phyloP scores from a whole-genome alignment of 1,140 invertebrate genomes.

The Drosophila bipectinata region DNA sequence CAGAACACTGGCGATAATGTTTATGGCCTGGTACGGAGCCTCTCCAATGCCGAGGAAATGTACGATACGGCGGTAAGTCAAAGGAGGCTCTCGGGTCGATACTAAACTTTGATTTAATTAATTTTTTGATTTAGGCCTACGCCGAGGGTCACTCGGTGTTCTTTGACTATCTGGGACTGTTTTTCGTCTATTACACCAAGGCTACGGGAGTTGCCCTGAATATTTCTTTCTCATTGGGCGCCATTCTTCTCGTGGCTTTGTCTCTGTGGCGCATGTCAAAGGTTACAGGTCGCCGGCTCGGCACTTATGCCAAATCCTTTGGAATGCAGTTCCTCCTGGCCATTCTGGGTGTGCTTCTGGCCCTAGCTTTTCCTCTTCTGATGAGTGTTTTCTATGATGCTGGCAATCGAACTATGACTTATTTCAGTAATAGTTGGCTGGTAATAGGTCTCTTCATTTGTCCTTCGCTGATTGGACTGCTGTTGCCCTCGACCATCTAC shows the following conservation, averaged over 20 bases:
- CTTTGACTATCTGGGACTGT: constrained; percentile 92
- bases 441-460: constrained; percentile 86
- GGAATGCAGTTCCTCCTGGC: constrained; percentile 61
- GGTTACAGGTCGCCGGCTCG: constrained; percentile 27
- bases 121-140: constrained; percentile 60
- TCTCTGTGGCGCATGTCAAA: constrained; percentile 68
- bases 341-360: constrained; percentile 67
- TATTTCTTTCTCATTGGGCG: constrained; percentile 84
- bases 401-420: constrained; percentile 87
- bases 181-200: constrained; percentile 88
- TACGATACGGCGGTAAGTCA: constrained; percentile 78
- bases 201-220: constrained; percentile 86
- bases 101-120: constrained; percentile 77
- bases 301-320: constrained; percentile 50
- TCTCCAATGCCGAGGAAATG: constrained; percentile 87
- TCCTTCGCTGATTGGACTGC: constrained; percentile 84
- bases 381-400: constrained; percentile 84
- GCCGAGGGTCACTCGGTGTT: constrained; percentile 87
- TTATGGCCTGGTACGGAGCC: constrained; percentile 87
- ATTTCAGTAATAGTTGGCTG: constrained; percentile 88
- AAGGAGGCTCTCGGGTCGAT: not conserved
- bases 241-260: constrained; percentile 80
- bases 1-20: constrained; percentile 93
- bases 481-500: constrained; percentile 52
- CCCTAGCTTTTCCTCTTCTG: constrained; percentile 84